Evolutionary conservation across 1,140 invertebrate genomes (phyloP), one percentile per base, ranked within the genome.

Genomic region (Chionoecetes opilio): DNA sequence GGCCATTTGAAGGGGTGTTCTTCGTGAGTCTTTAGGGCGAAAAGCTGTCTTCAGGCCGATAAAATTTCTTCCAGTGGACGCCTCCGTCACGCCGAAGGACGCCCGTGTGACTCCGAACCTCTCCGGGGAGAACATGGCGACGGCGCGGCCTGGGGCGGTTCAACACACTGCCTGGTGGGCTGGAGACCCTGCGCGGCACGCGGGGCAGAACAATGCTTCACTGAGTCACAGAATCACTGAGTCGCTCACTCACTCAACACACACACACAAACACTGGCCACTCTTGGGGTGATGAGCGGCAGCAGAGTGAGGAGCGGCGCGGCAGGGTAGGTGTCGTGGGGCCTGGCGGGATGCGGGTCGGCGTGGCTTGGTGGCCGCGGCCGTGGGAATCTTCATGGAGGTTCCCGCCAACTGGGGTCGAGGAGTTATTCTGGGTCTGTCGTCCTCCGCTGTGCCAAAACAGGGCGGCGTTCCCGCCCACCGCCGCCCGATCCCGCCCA

Each of bases 1-100:
- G 1, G 89, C 90, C 35, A 82, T 85, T 53, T 95, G 94, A 6
- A 95, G 94, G 17, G 90, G 94, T 84, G 94, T 95, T 21, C 92
- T 32, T 9, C 38, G 82, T 21, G 82, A 75, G 6, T 92, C 82
- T 37, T 85, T 92, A 5, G n/a, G 37, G 14, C 94, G 82, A 88
- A 95, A 95, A 41, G 94, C 94, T 0, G 94, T 95, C 84, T 95
- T 95, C 6, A 95, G 82, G 3, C 94, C 94, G 17, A 95, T 88
- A 41, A 92, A 95, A 46, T 95, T 95, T 17, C 94, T 85, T 31
- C 91, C 90, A 26, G 41, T 32, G 82, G n/a, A 9, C 9, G 32
- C n/a, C 32, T 95, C 91, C 1, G 41, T 29, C 14, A 46, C 31
- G 11, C 90, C 94, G 84, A 95, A 95, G 32, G 94, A 95, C 26